Conservation (phyloP, 2,888 invertebrate genomes). For the Pristionchus mayeri region DNA sequence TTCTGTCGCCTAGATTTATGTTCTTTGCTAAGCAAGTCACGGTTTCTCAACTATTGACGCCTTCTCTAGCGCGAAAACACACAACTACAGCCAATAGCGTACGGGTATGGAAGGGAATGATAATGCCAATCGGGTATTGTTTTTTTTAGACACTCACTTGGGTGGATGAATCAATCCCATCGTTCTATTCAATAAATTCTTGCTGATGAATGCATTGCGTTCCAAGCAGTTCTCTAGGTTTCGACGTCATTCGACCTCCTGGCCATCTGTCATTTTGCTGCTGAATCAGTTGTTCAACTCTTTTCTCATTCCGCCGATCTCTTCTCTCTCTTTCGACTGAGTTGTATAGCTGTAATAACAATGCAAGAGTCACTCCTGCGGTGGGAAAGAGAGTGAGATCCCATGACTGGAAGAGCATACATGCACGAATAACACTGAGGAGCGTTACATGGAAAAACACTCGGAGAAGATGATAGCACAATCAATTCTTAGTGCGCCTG, state of each 20-base stretch:
- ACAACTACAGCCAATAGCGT: not conserved
- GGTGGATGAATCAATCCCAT: not conserved
- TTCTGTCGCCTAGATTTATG: not conserved
- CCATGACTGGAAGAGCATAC: not conserved
- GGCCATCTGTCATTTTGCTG: conserved; percentile 14
- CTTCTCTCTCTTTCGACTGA: not conserved
- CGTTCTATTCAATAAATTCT: not conserved
- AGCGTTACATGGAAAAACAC: not conserved
- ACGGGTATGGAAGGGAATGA: not conserved
- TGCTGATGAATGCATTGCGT: not conserved
- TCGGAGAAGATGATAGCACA: too few species aligned
- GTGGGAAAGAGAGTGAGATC: not conserved
- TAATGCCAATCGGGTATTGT: not conserved
- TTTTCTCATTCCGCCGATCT: not conserved
- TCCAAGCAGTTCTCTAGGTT: not conserved
- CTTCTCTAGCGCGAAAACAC: not conserved
- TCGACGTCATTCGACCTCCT: not conserved
- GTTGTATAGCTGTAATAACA: conserved; percentile 36
- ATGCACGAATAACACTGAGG: not conserved
- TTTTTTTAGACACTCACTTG: not conserved
- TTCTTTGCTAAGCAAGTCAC: conserved; percentile 12
- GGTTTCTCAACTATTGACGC: not conserved
- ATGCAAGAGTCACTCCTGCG: not conserved
- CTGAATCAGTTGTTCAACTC: conserved; percentile 4
- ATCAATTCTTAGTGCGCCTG: too few species aligned